Conservation (phyloP, 1,140 invertebrate genomes). For the Medauroidea extradentata region DNA sequence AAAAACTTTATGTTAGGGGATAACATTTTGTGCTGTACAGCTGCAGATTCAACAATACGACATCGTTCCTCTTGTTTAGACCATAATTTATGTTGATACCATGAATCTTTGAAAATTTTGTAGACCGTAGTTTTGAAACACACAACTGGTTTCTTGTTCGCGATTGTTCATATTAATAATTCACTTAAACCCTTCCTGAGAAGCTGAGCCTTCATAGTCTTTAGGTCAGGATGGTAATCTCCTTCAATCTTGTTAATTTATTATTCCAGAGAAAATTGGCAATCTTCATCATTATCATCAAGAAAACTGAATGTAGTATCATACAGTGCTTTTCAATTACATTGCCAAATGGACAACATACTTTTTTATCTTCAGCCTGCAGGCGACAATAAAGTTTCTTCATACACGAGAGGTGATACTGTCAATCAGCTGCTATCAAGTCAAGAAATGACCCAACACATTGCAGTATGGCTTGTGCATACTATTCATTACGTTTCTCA, state of each 20-base stretch:
- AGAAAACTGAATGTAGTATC: not conserved
- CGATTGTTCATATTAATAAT: not conserved
- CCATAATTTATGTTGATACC: slow-evolving; percentile 28
- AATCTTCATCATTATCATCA: not conserved
- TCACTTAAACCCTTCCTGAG: not conserved
- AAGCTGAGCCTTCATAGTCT: not conserved
- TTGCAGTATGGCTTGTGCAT: not conserved
- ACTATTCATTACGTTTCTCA: not conserved
- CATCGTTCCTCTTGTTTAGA: slow-evolving; percentile 27
- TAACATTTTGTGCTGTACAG: too few relatives aligned
- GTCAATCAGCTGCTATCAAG: not conserved
- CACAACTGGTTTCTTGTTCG: slow-evolving; percentile 1
- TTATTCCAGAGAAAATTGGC: not conserved
- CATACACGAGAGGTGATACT: not conserved
- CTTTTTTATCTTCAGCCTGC: not conserved
- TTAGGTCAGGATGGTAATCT: not conserved
- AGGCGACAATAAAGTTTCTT: not conserved
- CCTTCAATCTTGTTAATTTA: not conserved
- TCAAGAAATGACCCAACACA: not conserved
- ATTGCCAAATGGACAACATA: not conserved
- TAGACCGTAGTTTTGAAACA: slow-evolving; percentile 7
- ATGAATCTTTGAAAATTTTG: slow-evolving; percentile 23
- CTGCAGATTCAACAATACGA: slow-evolving; percentile 34
- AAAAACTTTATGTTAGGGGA: too few relatives aligned
- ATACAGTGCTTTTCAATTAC: not conserved